Conservation (phyloP, 2,113 vertebrate genomes). For the Psittacara wagleri region DNA sequence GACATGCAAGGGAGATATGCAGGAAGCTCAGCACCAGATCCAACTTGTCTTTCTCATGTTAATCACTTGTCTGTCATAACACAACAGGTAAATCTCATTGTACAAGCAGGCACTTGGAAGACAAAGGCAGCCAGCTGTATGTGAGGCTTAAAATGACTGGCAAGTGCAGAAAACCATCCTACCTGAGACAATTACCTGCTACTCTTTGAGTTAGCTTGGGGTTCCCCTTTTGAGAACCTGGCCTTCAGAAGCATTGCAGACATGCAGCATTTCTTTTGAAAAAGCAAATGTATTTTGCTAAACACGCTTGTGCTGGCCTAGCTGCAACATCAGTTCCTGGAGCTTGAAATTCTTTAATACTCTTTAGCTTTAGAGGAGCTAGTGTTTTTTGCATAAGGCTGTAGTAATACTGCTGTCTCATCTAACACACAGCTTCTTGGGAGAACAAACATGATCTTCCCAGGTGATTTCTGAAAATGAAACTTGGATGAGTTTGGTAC, state of each 20-base stretch:
- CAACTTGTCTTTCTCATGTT: conserved; percentile 48
- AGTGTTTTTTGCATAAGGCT: background rate
- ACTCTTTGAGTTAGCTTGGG: background rate
- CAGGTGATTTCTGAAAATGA: background rate
- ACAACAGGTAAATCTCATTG: conserved; percentile 45
- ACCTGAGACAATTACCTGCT: background rate
- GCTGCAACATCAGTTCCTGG: background rate
- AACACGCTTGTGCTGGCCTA: background rate
- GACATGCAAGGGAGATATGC: background rate
- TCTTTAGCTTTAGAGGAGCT: background rate
- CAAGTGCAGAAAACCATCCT: conserved; percentile 7
- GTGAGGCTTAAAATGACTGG: conserved; percentile 27
- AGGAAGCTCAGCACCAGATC: conserved; percentile 52
- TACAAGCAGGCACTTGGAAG: conserved; percentile 51
- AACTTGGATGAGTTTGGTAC: background rate
- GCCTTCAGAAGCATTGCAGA: background rate
- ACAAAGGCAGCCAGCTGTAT: conserved; percentile 2
- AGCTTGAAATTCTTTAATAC: background rate
- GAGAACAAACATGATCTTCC: background rate
- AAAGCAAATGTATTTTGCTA: background rate
- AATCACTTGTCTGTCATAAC: conserved; percentile 63
- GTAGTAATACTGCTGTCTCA: background rate
- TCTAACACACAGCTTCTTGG: background rate
- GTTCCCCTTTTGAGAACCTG: background rate
- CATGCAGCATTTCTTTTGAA: background rate